Evolutionary conservation across 2,113 vertebrate genomes (phyloP), one percentile per base, ranked within the genome.

Genomic region (Monopterus albus): DNA sequence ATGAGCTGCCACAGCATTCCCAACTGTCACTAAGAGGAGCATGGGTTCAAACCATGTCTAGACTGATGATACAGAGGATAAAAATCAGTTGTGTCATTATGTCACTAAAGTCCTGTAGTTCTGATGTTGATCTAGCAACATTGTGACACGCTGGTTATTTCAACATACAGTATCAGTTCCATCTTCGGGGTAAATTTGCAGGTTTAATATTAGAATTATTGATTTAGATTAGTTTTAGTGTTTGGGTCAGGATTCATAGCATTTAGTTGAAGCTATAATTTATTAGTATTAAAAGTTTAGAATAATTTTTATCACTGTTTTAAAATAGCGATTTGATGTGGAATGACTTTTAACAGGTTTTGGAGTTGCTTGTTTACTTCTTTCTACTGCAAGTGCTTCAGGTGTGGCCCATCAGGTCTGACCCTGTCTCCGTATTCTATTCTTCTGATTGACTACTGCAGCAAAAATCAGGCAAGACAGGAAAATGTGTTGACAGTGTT

Each of bases 1-100:
- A 91, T 91, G 88, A 89, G 87, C 87, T 89, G 88, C 80, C 86
- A 81, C 59, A 43, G 72, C 82, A 42, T 88, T 85, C 80, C 78
- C 78, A 85, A 87, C 89, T 89, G 89, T 90, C 90, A 88, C 61
- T 67, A 29, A 65, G 66, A 83, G 72, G 86, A 82, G 78, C 81
- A 81, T 4, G 49, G 56, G 75, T 86, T 91, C 87, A 89, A 81
- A 89, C 79, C 79, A 72, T 70, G 87, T 88, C 85, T 86, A 82
- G 82, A 89, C 89, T 72, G 84, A 85, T 84, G 86, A 85, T 82
- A 78, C 72, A 78, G 68, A 55, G 49, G 79, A 69, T 72, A 75
- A 82, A 83, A 88, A 82, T 87, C 64, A 60, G 78, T 84, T 74
- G 75, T 87, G 83, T 88, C 82, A 82, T 89, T 61, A 40, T 81